phyloP scores from a whole-genome alignment of 2,888 invertebrate species.

The Erannis defoliaria region DNA sequence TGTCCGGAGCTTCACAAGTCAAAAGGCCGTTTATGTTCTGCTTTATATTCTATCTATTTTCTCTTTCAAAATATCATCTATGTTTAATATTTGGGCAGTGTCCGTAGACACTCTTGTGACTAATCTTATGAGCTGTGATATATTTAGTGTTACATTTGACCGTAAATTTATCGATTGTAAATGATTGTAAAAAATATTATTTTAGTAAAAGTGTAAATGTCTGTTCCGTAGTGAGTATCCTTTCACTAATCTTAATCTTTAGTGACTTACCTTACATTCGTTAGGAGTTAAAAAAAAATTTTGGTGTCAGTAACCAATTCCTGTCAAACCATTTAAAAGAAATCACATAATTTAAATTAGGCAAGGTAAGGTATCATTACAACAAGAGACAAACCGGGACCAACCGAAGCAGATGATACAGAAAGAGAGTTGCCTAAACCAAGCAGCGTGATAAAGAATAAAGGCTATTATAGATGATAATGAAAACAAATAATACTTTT shows the following conservation, averaged over 20 bases:
- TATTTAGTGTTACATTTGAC: conserved; percentile 41
- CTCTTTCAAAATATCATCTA: conserved; percentile 55
- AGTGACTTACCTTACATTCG: neutral
- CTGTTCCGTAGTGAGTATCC: neutral
- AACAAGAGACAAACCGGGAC: too few relatives aligned
- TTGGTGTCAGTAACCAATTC: too few relatives aligned
- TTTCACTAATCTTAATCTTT: neutral
- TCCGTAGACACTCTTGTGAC: conserved; percentile 42
- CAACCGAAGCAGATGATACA: too few relatives aligned
- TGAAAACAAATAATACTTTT: neutral
- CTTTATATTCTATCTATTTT: conserved; percentile 55
- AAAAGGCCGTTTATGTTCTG: conserved; percentile 37
- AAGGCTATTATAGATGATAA: neutral
- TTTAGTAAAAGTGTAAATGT: conserved; percentile 35
- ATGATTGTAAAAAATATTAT: conserved; percentile 27
- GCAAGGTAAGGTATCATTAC: too few relatives aligned
- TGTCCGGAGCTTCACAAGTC: conserved; percentile 46
- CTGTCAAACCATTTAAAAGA: too few relatives aligned
- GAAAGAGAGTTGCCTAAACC: too few relatives aligned
- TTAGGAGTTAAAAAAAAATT: neutral
- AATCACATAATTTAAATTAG: too few relatives aligned
- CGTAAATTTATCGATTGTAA: conserved; percentile 34
- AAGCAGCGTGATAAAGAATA: too few relatives aligned
- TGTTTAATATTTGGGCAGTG: conserved; percentile 52
- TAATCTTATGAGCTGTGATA: conserved; percentile 52